Conservation (phyloP, 35 echinoderm and acorn worm genomes). For the Ophiothrix spiculata region DNA sequence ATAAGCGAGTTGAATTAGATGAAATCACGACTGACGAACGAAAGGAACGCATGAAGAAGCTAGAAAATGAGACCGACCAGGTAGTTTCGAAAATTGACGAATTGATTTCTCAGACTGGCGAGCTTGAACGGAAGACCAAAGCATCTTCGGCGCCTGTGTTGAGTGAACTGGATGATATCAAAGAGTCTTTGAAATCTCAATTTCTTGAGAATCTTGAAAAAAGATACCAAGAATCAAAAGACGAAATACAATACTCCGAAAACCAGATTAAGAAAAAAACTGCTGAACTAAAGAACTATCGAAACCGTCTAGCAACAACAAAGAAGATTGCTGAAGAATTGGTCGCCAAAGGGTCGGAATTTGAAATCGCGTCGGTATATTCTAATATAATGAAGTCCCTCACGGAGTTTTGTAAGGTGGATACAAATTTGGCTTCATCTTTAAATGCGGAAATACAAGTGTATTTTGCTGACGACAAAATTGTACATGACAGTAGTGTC, state of each 20-base stretch:
- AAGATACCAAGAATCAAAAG: not conserved
- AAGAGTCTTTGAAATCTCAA: not conserved
- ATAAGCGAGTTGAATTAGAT: too few species aligned
- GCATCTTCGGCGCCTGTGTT: not conserved
- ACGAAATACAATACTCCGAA: not conserved
- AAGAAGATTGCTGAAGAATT: not conserved
- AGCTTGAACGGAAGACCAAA: not conserved
- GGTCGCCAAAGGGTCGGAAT: not conserved
- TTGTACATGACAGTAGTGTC: not conserved
- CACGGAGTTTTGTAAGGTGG: not conserved
- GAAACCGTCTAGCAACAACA: not conserved
- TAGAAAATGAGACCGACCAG: not conserved
- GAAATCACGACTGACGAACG: not conserved
- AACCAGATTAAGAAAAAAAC: not conserved
- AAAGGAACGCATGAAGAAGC: not conserved
- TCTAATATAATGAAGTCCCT: not conserved
- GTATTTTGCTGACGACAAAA: too few species aligned
- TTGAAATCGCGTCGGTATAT: not conserved
- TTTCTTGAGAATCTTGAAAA: not conserved
- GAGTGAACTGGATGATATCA: not conserved
- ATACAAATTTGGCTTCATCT: too few species aligned
- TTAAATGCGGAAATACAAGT: too few species aligned
- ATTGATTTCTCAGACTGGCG: too few species aligned
- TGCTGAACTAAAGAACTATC: not conserved
- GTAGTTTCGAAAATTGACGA: not conserved